Evolutionary conservation across 2,888 invertebrate genomes (phyloP), one percentile per base, ranked within the genome.

Genomic region (Trachelus troglodyta): DNA sequence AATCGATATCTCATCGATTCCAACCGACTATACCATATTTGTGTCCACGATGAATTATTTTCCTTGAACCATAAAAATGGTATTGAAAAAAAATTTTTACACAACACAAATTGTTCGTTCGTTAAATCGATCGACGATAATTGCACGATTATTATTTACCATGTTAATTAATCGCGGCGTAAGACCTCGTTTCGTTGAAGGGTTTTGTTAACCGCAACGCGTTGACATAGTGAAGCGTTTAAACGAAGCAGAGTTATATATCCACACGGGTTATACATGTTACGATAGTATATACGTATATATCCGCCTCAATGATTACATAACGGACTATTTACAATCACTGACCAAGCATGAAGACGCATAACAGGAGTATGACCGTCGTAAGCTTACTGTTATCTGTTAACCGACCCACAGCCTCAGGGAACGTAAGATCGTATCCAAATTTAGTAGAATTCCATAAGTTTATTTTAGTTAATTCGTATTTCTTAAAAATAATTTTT

Each of bases 361-460:
- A 76, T 79, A 79, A 79, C 79, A 79, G 79, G 76, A 77, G 76
- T 79, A 79, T 77, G 76, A 74, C 76, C 76, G 74, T 73, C 69
- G 68, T 69, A 74, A 35, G 34, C 73, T n/a, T 79, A 79, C 79
- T 79, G 79, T 79, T 79, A 79, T 56, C 79, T 69, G 74, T 40
- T 79, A 69, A 69, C 71, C 74, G 74, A 79, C 79, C 76, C 79
- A 79, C 37, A 79, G 79, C 79, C 79, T 69, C 74, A 56, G 74
- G 79, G 76, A 74, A 78, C 71, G 78, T 75, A 73, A 56, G 15
- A 56, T 56, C 15, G 56, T 56, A 69, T 73, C 68, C 76, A 30
- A 56, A 71, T 75, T 71, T 73, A 30, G 15, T 12, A 73, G 35
- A 33, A 73, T 73, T 73, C 33, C 76, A 73, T 69, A 73, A 76